Evolutionary conservation across 1,140 invertebrate genomes (phyloP).

Genomic region (Ceratina australensis): DNA sequence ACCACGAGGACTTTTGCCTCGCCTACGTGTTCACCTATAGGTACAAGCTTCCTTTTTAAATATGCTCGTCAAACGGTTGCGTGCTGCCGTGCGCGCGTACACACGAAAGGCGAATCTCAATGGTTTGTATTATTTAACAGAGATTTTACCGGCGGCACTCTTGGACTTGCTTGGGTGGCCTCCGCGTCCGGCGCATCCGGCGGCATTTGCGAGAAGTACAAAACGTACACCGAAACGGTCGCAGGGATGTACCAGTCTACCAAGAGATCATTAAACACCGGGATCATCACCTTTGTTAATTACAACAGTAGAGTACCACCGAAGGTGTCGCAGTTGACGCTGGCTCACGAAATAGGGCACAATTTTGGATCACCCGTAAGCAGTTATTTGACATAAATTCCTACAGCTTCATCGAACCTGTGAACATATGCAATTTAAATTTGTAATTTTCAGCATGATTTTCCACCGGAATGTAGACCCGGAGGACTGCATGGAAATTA

Average conservation of each 20-base stretch:
- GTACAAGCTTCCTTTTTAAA: constrained; percentile 48
- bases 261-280: constrained; percentile 97
- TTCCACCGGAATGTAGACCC: constrained; percentile 93
- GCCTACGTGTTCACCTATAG: constrained; percentile 99
- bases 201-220: constrained; percentile 99
- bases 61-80: neutral
- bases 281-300: constrained; percentile 99
- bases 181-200: constrained; percentile 97
- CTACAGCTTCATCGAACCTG: neutral
- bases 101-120: constrained; percentile 1
- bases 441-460: constrained; percentile 90
- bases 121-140: constrained; percentile 74
- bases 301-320: constrained; percentile 98
- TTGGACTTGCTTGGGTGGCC: constrained; percentile 99
- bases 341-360: constrained; percentile 99
- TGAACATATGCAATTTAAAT: too few relatives aligned
- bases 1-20: constrained; percentile 98
- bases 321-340: constrained; percentile 97
- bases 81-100: too few relatives aligned
- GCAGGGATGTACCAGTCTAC: constrained; percentile 96
- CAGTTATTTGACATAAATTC: neutral
- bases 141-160: constrained; percentile 97
- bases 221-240: constrained; percentile 97
- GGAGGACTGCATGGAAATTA: constrained; percentile 94
- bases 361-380: constrained; percentile 98